Evolutionary conservation across 2,888 invertebrate species (phyloP), one percentile per base, ranked within the genome.

Genomic region (Hemithea aestivaria): DNA sequence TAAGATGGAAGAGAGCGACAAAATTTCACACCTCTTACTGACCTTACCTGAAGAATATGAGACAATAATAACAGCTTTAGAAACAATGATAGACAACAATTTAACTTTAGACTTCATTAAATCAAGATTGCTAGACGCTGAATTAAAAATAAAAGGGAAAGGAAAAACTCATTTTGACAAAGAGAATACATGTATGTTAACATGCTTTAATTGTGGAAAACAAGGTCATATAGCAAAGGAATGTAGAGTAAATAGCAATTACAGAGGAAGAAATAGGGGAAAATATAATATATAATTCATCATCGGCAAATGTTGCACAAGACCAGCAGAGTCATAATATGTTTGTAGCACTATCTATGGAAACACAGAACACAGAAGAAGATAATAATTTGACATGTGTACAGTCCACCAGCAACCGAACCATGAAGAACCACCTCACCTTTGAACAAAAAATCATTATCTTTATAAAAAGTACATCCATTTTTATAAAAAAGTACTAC

Each of bases 11-110:
- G 45, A 45, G 6, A 23, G n/a, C 3, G 45, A 49, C 7, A 42
- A 45, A 27, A 20, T 49, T 1, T 29, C 26, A 10, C 33, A 48
- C 9, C 10, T 44, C 3, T 27, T 44, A 5, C 8, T 39, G 1
- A 40, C 40, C 1, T 5, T 45, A 20, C 35, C 36, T 0, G 20
- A 30, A 2, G 26, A 30, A 4, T 42, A 35, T 8, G 24, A 40
- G 2, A 37, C 25, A 5, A 37, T 36, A 2, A 39, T 48, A 7
- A 35, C 27, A n/a, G 22, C 31, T 9, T 10, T 31, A 16, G 24
- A 31, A 31, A 31, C 31, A 4, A 31, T 31, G 24, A 16, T 16
- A 4, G 24, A 24, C 9, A 23, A 31, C 8, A 12, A 31, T 1
- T 8, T 23, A n/a, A 31, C 7, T 1, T 5, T 31, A 8, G 31